Evolutionary conservation across 2,113 vertebrate species (phyloP), one percentile per base, ranked within the genome.

Genomic region (Ptychochromis oligacanthus): DNA sequence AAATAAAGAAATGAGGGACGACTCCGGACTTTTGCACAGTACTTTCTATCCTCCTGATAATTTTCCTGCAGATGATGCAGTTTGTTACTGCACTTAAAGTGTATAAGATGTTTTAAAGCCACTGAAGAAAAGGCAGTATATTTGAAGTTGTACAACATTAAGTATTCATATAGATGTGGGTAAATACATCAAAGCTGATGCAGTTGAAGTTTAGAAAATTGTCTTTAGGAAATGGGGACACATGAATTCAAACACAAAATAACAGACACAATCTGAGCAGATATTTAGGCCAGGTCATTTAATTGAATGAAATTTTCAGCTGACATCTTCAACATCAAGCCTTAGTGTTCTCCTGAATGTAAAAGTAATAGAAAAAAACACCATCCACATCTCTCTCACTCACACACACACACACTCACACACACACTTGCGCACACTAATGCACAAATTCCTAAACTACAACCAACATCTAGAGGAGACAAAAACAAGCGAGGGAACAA

Each of bases 231-330:
- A 36, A 38, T 7, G 24, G 10, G 4, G 24, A 22, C 4, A 15
- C n/a, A 12, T 13, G 18, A 11, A 17, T 22, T 64, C 13, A 36
- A 79, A 7, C 5, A 54, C 4, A 86, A 36, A 81, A 76, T 3
- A 5, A 81, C 6, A 49, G 18, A 88, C 54, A 65, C 28, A 67
- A 24, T 22, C 15, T 1, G 1, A 59, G 15, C 2, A 15, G 60
- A 2, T 67, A 28, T 82, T 74, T 75, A 77, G 64, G 74, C 88
- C 82, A 84, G 80, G 59, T 65, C 28, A 81, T 94, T 94, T 94
- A 90, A 79, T 80, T 17, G 46, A 77, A 80, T 80, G 56, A 59
- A 83, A 83, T 54, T 18, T 79, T 86, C 22, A 59, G 55, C 31
- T 70, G 77, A 87, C 83, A 83, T 28, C 56, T 40, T 83, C 20